Base-by-base conservation (phyloP, 2,888 invertebrate species). In the Helobdella robusta region DNA sequence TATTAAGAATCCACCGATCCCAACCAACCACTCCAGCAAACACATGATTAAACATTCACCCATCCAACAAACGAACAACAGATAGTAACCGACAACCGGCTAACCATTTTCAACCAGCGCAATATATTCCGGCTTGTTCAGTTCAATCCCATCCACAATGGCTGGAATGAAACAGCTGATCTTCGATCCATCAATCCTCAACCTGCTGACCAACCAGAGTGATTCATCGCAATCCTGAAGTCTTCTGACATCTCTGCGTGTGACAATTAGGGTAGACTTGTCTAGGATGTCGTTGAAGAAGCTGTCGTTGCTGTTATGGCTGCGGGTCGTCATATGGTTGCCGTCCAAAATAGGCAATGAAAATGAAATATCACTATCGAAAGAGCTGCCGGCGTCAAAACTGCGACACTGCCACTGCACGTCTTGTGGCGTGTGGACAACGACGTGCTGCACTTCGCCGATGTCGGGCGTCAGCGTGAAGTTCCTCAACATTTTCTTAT, bases 361-460 rank as follows among this genome's bases (percentile, higher is more conserved):
- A n/a, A n/a, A n/a, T n/a, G n/a, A n/a, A n/a, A n/a, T n/a, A n/a
- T n/a, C n/a, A n/a, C n/a, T n/a, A n/a, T 56, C 56, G 32, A 56
- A 56, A 1, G 18, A 5, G 56, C 15, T 56, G 32, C 23, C 32
- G 6, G 28, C 8, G 56, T 30, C 32, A 5, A 8, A 25, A 56
- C 56, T 56, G 28, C 32, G 25, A 4, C 30, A 30, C 4, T 56
- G 28, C 56, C 32, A 30, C 23, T 30, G 18, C 30, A 20, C n/a
- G n/a, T n/a, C n/a, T n/a, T n/a, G 1, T n/a, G 56, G 56, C 23
- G 30, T 6, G 8, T 56, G 56, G n/a, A 30, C 28, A 30, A 56
- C 32, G 32, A 56, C 56, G 56, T 56, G 56, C n/a, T 11, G 28
- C 3, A 56, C 32, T 28, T 56, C 56, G 28, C 56, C 56, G 30